phyloP scores from a whole-genome alignment of 30 jellyfish, hydroid and myxozoan genomes.

The Catostylus mosaicus region DNA sequence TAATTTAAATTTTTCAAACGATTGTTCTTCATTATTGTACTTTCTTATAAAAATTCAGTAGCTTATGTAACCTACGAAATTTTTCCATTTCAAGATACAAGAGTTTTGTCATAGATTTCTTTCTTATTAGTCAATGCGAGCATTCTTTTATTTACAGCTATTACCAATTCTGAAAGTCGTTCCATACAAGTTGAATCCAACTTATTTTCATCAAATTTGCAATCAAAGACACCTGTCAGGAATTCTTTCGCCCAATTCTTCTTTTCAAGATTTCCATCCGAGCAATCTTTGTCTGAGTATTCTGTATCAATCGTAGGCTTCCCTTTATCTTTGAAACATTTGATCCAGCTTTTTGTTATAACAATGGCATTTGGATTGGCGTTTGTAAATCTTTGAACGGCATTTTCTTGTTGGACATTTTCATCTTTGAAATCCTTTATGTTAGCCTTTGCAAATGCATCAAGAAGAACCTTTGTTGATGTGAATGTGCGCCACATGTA shows the following conservation, averaged over 20 bases:
- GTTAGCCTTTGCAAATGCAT: background rate
- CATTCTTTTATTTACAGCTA: no score
- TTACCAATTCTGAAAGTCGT: no score
- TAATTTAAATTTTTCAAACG: no score
- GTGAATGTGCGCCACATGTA: slow-evolving; percentile 44
- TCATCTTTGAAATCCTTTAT: background rate
- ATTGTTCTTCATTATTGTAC: no score
- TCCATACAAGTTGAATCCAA: no score
- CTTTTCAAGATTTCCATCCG: background rate
- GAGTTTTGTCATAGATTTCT: no score
- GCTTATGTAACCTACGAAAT: no score
- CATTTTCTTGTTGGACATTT: background rate
- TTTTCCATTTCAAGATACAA: no score
- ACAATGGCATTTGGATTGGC: background rate
- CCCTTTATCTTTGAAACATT: slow-evolving; percentile 1
- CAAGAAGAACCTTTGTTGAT: background rate
- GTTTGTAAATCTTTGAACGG: background rate
- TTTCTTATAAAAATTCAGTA: no score
- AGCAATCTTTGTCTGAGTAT: background rate
- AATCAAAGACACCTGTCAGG: background rate
- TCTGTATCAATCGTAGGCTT: background rate
- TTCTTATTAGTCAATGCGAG: no score
- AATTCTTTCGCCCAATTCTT: background rate
- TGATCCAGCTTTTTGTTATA: background rate
- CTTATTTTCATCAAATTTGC: background rate